phyloP scores from a whole-genome alignment of 2,113 vertebrate genomes.

The Misgurnus mizolepis region DNA sequence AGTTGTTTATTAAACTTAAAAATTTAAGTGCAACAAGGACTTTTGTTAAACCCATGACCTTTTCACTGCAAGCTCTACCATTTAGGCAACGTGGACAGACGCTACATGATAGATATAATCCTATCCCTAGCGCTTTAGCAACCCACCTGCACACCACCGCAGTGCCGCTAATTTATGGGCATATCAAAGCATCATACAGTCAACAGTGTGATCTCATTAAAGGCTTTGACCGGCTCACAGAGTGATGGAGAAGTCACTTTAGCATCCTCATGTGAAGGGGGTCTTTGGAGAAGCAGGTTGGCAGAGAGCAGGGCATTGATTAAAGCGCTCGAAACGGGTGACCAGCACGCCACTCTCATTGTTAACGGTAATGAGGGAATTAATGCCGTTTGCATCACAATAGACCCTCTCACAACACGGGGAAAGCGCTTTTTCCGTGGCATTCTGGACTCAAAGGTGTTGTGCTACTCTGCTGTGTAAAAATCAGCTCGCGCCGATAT shows the following conservation, averaged over 20 bases:
- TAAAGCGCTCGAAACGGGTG: slow-evolving; percentile 53
- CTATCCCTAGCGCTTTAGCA: not conserved
- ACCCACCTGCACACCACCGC: slow-evolving; percentile 6
- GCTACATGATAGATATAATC: no score
- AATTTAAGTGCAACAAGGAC: no score
- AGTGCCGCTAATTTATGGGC: slow-evolving; percentile 26
- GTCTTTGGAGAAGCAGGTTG: slow-evolving; percentile 45
- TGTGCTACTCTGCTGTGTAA: slow-evolving; percentile 21
- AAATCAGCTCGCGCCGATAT: slow-evolving; percentile 55
- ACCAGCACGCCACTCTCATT: slow-evolving; percentile 57
- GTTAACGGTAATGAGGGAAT: slow-evolving; percentile 63
- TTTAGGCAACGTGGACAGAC: no score
- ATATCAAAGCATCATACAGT: slow-evolving; percentile 47
- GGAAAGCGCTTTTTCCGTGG: slow-evolving; percentile 26
- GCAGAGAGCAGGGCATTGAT: slow-evolving; percentile 53
- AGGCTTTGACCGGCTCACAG: slow-evolving; percentile 42
- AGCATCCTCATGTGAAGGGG: slow-evolving; percentile 38
- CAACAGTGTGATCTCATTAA: slow-evolving; percentile 51
- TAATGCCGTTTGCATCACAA: slow-evolving; percentile 62
- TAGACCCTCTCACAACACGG: slow-evolving; percentile 42
- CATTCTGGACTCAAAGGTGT: slow-evolving; percentile 50
- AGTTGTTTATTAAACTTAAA: no score
- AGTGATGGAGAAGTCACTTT: slow-evolving; percentile 29
- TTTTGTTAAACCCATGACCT: no score
- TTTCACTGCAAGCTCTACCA: no score